These are phyloP conservation scores for Nanorana parkeri DNA, from an alignment of 2,113 vertebrate genomes.

Conservation along the genomic window DNA sequence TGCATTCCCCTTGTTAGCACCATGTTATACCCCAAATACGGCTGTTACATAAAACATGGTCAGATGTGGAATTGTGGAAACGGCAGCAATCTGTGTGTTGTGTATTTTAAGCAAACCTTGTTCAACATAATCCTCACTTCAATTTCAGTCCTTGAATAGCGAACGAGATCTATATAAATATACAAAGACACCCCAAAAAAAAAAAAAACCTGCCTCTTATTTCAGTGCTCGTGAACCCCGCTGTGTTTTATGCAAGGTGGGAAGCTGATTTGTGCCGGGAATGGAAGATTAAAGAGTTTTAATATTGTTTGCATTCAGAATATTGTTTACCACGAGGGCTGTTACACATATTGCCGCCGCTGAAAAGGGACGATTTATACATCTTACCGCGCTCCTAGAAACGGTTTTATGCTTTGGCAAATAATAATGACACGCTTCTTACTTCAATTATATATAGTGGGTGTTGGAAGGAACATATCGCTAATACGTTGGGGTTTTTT, in stretches of 20 bases:
- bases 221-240: background rate
- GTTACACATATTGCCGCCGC: constrained; percentile 1
- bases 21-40: too few species aligned
- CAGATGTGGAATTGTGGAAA: too few species aligned
- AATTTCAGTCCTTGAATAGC: background rate
- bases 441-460: constrained; percentile 13
- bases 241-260: constrained; percentile 2
- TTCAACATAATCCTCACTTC: background rate
- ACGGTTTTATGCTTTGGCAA: constrained; percentile 13
- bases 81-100: background rate
- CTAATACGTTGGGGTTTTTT: background rate
- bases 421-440: constrained; percentile 17
- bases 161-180: background rate
- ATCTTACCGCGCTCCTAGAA: background rate
- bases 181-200: background rate
- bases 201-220: constrained; percentile 6
- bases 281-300: constrained; percentile 35
- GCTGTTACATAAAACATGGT: too few species aligned
- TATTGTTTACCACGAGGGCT: constrained; percentile 13
- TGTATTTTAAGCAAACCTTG: background rate
- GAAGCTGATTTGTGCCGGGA: constrained; percentile 10
- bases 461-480: background rate
- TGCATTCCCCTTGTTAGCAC: too few species aligned
- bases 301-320: constrained; percentile 30
- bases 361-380: constrained; percentile 32